Evolutionary conservation across 2,888 invertebrate genomes (phyloP).

Genomic region (Lasioglossum vierecki): DNA sequence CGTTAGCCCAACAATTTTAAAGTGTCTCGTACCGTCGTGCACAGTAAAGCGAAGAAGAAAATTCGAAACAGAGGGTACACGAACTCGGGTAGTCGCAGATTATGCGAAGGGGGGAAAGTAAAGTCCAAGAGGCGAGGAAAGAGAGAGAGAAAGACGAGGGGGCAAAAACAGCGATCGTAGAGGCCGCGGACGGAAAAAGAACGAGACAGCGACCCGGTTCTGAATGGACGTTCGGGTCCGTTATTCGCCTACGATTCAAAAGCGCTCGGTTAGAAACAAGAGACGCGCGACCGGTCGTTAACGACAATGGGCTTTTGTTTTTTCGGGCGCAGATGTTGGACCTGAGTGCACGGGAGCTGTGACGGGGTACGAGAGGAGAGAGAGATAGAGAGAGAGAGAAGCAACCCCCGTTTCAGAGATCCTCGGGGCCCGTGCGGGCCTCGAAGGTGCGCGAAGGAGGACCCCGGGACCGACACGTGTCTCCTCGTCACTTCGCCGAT

Average conservation of each 20-base stretch:
- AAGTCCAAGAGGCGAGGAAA: not conserved
- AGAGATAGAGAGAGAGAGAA: constrained; percentile 14
- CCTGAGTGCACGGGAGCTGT: constrained; percentile 70
- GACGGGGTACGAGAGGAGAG: constrained; percentile 22
- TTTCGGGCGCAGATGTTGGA: constrained; percentile 84
- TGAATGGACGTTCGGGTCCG: constrained; percentile 79
- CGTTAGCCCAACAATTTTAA: not conserved
- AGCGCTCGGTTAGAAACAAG: constrained; percentile 84
- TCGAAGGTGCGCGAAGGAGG: constrained; percentile 68
- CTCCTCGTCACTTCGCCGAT: constrained; percentile 63
- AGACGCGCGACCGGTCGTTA: constrained; percentile 84
- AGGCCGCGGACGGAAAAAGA: constrained; percentile 44
- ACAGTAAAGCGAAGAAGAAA: not conserved
- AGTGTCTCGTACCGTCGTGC: not conserved
- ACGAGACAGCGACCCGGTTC: constrained; percentile 49
- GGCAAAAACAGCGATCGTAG: constrained; percentile 34
- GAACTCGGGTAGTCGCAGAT: constrained; percentile 3
- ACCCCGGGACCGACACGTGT: constrained; percentile 59
- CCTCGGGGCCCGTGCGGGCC: constrained; percentile 25
- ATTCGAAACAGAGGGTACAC: not conserved
- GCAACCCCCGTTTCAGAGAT: constrained; percentile 53
- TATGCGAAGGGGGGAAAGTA: not conserved
- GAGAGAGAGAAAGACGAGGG: not conserved
- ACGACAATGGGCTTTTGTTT: constrained; percentile 84
- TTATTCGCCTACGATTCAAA: constrained; percentile 84